Evolutionary conservation across 2,797 vertebrate genomes (phyloP), one percentile per base, ranked within the genome.

Genomic region (Helarctos malayanus): DNA sequence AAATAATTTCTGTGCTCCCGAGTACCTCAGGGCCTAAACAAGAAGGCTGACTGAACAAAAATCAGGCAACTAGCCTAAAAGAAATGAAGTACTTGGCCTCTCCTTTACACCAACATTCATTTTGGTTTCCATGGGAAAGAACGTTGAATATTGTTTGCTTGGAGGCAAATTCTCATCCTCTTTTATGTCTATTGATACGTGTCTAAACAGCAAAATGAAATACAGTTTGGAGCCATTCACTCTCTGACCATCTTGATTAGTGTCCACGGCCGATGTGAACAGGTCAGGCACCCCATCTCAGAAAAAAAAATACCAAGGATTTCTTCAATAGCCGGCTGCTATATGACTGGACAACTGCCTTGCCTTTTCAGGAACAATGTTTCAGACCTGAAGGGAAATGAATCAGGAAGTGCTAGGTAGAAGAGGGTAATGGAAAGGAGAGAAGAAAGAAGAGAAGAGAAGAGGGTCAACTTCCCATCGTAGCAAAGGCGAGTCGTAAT

Each of bases 41-140:
- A 91, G 81, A 97, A 94, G 76, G 1, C 79, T 47, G 29, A 68
- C 45, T 88, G 73, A 95, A 83, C 38, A 47, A 90, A 88, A 95
- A 35, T 83, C 93, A 96, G 78, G 82, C 75, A 89, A 71, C 29
- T 35, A 85, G 75, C 49, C 94, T 75, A 85, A 79, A 82, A 95
- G 65, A 95, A 96, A 97, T 81, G 32, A 71, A 92, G 29, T 54
- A 69, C 29, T 41, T 76, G 65, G 78, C 86, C 18, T 87, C 75
- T 57, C 49, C 75, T 91, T 92, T 92, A 27, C 85, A 54, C 25
- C 73, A 86, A n/a, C n/a, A 75, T 85, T 88, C 52, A 76, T 35
- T 92, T 94, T 82, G 61, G 61, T 75, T 90, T 93, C 96, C 78
- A 56, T 5, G 32, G 49, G 75, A 19, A 87, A 73, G 32, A 91